A percentile compares a stretch with the other conserved stretches of the same genome.
These are phyloP conservation scores for Drosophila persimilis DNA, from an alignment of 1,140 invertebrate genomes.

Conservation along the genomic window DNA sequence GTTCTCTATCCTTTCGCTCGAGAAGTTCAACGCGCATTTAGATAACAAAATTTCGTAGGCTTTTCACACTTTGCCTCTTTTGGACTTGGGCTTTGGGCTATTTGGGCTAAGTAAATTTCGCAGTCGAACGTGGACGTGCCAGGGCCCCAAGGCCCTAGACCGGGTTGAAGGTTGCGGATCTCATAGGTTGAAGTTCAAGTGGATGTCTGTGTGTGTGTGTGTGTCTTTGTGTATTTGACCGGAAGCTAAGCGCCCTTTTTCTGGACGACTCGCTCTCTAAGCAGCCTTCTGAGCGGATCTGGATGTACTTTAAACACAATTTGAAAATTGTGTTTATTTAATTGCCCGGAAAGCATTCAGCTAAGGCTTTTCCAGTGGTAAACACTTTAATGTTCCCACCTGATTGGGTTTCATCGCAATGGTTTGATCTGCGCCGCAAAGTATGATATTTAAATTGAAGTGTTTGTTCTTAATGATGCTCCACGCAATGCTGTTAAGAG, in stretches of 20 bases:
- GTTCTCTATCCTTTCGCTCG: constrained; percentile 57
- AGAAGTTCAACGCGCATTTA: constrained; percentile 74
- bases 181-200: constrained; percentile 55
- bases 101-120: constrained; percentile 48
- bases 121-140: constrained; percentile 48
- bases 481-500: too few species aligned
- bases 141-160: constrained; percentile 17
- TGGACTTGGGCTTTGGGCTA: constrained; percentile 28
- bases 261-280: constrained; percentile 20
- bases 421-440: constrained; percentile 33
- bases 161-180: constrained; percentile 52
- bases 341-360: constrained; percentile 70
- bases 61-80: constrained; percentile 68
- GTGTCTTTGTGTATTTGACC: constrained; percentile 44
- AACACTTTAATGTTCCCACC: constrained; percentile 56
- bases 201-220: constrained; percentile 36
- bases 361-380: constrained; percentile 28
- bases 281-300: background rate
- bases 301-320: constrained; percentile 77
- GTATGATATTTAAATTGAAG: constrained; percentile 23
- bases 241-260: constrained; percentile 61
- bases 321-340: constrained; percentile 81
- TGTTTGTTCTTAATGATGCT: constrained; percentile 1
- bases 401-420: constrained; percentile 59
- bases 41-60: constrained; percentile 73